A percentile compares a stretch with the other conserved stretches of the same genome.
Evolutionary conservation across 2,113 vertebrate species (phyloP).

Genomic region (Hippocampus abdominalis): DNA sequence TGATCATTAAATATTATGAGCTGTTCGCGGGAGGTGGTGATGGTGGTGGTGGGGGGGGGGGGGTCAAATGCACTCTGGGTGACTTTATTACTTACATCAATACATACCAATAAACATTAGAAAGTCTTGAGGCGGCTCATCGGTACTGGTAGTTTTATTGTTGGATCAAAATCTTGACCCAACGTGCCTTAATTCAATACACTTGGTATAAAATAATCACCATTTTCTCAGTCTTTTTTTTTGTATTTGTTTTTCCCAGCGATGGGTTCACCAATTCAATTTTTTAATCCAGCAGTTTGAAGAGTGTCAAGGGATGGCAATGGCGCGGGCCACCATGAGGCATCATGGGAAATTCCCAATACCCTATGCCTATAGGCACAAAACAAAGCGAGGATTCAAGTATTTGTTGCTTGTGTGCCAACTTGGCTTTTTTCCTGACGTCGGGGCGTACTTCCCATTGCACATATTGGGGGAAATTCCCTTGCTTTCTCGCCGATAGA

Average conservation of each 20-base stretch:
- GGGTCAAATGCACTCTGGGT: neutral
- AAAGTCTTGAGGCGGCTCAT: neutral
- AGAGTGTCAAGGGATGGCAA: neutral
- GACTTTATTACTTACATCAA: neutral
- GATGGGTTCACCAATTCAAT: too few relatives aligned
- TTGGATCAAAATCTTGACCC: too few relatives aligned
- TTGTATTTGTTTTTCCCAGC: too few relatives aligned
- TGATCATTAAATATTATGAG: slow-evolving; percentile 25
- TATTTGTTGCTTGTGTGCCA: neutral
- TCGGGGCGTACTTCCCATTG: too few relatives aligned
- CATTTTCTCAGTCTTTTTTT: too few relatives aligned
- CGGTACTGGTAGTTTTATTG: too few relatives aligned
- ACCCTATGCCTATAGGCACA: neutral
- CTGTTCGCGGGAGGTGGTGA: neutral
- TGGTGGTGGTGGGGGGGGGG: neutral
- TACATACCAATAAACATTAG: neutral
- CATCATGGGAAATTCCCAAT: neutral
- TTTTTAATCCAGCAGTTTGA: too few relatives aligned
- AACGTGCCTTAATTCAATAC: too few relatives aligned
- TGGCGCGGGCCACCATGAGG: neutral
- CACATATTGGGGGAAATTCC: too few relatives aligned
- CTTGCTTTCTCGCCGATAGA: too few relatives aligned
- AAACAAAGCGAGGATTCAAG: neutral
- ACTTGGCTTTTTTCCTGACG: too few relatives aligned
- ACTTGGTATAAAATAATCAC: too few relatives aligned